Percentiles rank a stretch among this genome's conserved stretches.
These are phyloP conservation scores for Tenthredo mesomela DNA, from an alignment of 2,888 invertebrate species.

Conservation along the genomic window DNA sequence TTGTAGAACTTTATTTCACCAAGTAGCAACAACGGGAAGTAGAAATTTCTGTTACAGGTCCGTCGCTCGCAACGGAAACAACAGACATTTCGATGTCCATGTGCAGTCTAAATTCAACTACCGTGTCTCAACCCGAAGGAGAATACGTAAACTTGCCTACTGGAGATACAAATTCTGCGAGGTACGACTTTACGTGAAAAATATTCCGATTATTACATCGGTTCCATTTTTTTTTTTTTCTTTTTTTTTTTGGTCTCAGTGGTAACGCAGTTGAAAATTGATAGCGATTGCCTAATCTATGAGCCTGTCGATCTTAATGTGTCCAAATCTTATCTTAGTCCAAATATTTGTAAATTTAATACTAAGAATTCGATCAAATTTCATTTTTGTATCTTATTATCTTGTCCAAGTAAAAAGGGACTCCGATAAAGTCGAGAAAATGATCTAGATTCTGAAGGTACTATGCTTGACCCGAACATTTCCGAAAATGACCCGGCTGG, in stretches of 20 bases:
- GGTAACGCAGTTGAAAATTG: not conserved
- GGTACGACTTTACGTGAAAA: conserved; percentile 7
- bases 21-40: conserved; percentile 25
- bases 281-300: not conserved
- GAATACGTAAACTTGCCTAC: conserved; percentile 77
- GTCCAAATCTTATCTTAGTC: too few species aligned
- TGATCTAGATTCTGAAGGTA: not conserved
- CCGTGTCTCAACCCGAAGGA: conserved; percentile 76
- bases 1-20: conserved; percentile 2
- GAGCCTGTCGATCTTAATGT: conserved; percentile 1
- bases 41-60: conserved; percentile 71
- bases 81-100: conserved; percentile 79
- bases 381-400: not conserved
- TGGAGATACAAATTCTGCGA: conserved; percentile 54
- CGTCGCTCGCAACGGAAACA: conserved; percentile 78
- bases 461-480: not conserved
- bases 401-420: not conserved
- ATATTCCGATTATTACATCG: too few species aligned
- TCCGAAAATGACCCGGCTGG: not conserved
- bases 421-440: not conserved
- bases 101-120: conserved; percentile 79
- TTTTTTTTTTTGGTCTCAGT: not conserved
- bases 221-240: not conserved
- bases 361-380: not conserved
- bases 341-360: not conserved